phyloP scores from a whole-genome alignment of 92 coral and sea anemone species.

The Chrysogorgia sp. region DNA sequence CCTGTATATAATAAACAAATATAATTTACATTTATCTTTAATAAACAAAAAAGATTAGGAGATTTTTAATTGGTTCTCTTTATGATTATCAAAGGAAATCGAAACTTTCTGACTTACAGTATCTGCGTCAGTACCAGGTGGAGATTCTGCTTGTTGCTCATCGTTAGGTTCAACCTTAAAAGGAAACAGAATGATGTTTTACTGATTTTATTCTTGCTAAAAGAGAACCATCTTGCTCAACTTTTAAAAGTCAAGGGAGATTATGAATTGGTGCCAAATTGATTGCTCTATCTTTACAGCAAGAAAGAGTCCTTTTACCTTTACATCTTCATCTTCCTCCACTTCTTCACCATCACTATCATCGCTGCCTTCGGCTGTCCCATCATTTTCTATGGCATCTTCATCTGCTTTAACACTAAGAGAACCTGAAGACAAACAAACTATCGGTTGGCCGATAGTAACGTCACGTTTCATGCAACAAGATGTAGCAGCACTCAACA shows the following conservation, averaged over 20 bases:
- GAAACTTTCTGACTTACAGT: constrained; percentile 24
- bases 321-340: constrained; percentile 55
- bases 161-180: constrained; percentile 70
- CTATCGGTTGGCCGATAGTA: constrained; percentile 19
- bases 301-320: constrained; percentile 22
- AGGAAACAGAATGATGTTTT: background rate
- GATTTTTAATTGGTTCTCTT: constrained; percentile 43
- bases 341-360: constrained; percentile 61
- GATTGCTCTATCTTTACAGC: no score
- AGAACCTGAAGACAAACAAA: constrained; percentile 48
- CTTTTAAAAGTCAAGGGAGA: background rate
- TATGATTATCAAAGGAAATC: background rate
- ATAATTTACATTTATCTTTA: no score
- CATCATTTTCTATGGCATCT: constrained; percentile 73
- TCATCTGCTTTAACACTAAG: constrained; percentile 81
- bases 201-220: no score
- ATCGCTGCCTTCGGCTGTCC: constrained; percentile 62
- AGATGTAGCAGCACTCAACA: no score
- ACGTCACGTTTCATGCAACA: no score
- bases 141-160: constrained; percentile 31
- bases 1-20: no score
- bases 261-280: background rate
- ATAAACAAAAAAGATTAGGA: no score
- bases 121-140: constrained; percentile 53
- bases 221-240: background rate